Percentiles rank a stretch among this genome's conserved stretches.
phyloP scores from a whole-genome alignment of 2,797 vertebrate species.

The Tapirus indicus region DNA sequence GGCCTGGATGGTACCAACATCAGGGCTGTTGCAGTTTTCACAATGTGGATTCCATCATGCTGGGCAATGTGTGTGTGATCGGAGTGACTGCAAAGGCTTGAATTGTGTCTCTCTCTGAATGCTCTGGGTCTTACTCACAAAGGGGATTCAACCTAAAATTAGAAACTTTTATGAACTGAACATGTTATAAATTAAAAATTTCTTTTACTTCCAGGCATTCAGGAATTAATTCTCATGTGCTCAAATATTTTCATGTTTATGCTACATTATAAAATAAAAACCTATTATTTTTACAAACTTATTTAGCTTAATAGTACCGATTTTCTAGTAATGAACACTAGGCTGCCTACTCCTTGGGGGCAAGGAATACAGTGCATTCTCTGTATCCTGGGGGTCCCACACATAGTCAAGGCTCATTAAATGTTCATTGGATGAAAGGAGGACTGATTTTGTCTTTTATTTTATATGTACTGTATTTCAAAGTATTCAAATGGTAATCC shows the following conservation, averaged over 20 bases:
- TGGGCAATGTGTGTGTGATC: neutral
- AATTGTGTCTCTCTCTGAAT: neutral
- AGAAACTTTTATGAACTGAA: slow-evolving; percentile 17
- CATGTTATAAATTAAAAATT: slow-evolving; percentile 59
- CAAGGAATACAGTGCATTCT: neutral
- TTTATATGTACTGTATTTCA: neutral
- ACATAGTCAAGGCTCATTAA: neutral
- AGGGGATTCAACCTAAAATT: slow-evolving; percentile 12
- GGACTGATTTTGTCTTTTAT: neutral
- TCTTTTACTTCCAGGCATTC: slow-evolving; percentile 61
- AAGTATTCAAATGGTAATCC: neutral
- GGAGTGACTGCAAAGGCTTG: neutral
- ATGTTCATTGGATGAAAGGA: neutral
- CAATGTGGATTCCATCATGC: neutral
- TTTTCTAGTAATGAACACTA: slow-evolving; percentile 50
- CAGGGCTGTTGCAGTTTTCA: neutral
- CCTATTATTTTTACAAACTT: slow-evolving; percentile 38
- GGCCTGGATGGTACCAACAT: neutral
- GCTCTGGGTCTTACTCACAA: neutral
- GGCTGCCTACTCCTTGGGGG: neutral
- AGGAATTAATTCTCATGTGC: slow-evolving; percentile 61
- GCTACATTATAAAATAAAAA: slow-evolving; percentile 61
- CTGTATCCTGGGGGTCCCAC: neutral
- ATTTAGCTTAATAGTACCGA: slow-evolving; percentile 48
- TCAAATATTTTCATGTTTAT: slow-evolving; percentile 55